phyloP scores from a whole-genome alignment of 2,113 vertebrate species.

The Engystomops pustulosus region DNA sequence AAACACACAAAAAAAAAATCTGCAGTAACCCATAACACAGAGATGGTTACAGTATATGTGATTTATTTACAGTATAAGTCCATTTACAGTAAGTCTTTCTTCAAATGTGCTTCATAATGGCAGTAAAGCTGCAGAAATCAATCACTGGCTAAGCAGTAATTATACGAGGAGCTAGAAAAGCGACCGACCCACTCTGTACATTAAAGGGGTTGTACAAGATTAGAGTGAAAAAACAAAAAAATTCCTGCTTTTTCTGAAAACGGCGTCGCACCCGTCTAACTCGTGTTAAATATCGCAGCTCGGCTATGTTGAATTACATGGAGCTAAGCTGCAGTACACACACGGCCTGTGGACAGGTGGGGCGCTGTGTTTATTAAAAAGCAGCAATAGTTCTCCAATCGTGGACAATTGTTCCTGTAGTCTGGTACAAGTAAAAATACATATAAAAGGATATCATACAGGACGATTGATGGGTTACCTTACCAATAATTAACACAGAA shows the following conservation, averaged over 20 bases:
- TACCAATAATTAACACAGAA: background rate
- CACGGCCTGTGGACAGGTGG: no score
- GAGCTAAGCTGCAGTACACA: no score
- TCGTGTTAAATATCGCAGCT: no score
- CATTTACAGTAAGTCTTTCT: slow-evolving; percentile 48
- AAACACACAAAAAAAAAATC: background rate
- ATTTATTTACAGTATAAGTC: slow-evolving; percentile 55
- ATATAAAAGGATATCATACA: background rate
- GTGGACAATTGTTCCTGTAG: background rate
- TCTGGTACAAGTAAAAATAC: background rate
- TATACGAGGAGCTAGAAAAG: background rate
- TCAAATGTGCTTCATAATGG: slow-evolving; percentile 33
- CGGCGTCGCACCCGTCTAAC: no score
- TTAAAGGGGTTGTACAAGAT: no score
- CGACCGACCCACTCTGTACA: background rate
- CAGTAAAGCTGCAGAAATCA: background rate
- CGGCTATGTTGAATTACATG: no score
- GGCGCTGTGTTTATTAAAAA: no score
- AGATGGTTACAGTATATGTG: slow-evolving; percentile 15
- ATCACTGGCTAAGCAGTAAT: slow-evolving; percentile 19
- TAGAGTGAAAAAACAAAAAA: no score
- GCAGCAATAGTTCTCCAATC: no score
- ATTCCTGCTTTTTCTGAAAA: no score
- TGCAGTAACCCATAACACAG: background rate
- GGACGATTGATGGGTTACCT: background rate